Base-by-base conservation (phyloP, 2,888 invertebrate genomes). In the Monochamus alternatus region DNA sequence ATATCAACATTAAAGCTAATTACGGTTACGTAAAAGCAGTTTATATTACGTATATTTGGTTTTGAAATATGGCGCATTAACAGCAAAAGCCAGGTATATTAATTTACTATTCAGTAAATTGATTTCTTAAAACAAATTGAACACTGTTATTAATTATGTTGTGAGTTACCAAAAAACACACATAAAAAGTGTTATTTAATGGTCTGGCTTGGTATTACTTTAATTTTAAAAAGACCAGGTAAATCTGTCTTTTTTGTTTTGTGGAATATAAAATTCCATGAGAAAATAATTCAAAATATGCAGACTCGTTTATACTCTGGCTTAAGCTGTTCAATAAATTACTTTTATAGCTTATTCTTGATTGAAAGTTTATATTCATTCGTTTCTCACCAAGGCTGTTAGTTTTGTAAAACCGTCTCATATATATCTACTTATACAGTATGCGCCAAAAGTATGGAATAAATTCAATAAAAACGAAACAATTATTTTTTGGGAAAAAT, bases 1-100 rank as follows among this genome's bases (percentile, higher is more conserved):
- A 69, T 69, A 69, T 47, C 60, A 51, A 47, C 69, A 69, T 69
- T 69, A 69, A 69, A 58, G 60, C 60, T 60, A 69, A 69, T 69
- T 69, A 69, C 59, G 38, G 47, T 47, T 69, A 69, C 60, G 69
- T 58, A 47, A 69, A 69, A 59, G 47, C 30, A 60, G 60, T 69
- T 59, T 62, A 69, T 68, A 58, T 69, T 69, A 32, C 51, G 60
- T 60, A 47, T 65, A 43, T 44, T 47, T 47, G 60, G 47, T 69
- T 59, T 59, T 69, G 60, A 69, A 69, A 47, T 69, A 69, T 60
- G 31, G 69, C 69, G 47, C 44, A 60, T 59, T 47, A 60, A 69
- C 10, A 60, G 60, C 51, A 60, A 69, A 69, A 69, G 47, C 31
- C 7, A 47, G 30, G 47, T 60, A 62, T 69, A 60, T 60, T 69